Conservation (phyloP, 1,140 invertebrate genomes). For the Eriocheir sinensis region DNA sequence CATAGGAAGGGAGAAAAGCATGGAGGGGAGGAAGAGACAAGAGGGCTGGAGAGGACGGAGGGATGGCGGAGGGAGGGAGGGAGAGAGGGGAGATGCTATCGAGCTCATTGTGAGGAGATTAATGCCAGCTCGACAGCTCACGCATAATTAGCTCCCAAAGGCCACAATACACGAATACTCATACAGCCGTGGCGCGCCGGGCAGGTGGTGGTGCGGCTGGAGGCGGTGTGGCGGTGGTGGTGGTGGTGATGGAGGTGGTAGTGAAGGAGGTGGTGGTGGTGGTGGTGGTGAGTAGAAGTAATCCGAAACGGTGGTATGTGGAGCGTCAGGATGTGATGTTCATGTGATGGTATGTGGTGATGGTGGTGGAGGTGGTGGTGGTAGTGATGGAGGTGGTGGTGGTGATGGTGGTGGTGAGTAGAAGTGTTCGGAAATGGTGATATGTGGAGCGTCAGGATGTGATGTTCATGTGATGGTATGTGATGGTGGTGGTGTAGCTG, state of each 20-base stretch:
- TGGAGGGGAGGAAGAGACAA: background rate
- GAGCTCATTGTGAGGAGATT: constrained; percentile 56
- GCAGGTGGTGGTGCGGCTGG: background rate
- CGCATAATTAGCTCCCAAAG: constrained; percentile 63
- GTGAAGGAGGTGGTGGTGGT: constrained; percentile 20
- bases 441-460: background rate
- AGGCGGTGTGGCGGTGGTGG: constrained; percentile 29
- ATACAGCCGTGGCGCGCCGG: background rate
- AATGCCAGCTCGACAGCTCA: constrained; percentile 56
- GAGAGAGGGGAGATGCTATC: constrained; percentile 51
- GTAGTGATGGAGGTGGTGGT: background rate
- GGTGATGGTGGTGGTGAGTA: background rate
- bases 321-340: background rate
- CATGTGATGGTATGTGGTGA: background rate
- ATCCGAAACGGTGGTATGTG: background rate
- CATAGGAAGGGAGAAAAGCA: too few species aligned
- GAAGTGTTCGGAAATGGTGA: background rate
- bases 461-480: background rate
- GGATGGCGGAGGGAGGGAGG: background rate
- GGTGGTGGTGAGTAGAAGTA: constrained; percentile 22
- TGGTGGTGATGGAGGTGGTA: background rate
- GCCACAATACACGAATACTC: constrained; percentile 59
- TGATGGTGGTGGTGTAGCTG: background rate
- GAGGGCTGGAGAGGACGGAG: background rate
- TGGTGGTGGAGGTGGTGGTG: background rate